Evolutionary conservation across 2,888 invertebrate genomes (phyloP).

Genomic region (Synanthedon tipuliformis): DNA sequence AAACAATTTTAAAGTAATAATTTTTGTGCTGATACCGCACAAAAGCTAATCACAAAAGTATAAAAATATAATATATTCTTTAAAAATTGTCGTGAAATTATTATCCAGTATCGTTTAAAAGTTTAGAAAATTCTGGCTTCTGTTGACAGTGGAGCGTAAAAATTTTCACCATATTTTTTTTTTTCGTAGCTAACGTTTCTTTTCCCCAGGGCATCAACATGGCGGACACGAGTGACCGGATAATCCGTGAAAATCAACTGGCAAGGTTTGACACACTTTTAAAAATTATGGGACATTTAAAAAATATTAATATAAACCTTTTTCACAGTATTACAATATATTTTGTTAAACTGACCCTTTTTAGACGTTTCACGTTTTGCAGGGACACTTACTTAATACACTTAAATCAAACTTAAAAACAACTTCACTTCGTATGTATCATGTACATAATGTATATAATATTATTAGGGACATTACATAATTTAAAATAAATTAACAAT

Average conservation of each 20-base stretch:
- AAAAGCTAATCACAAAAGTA: not conserved
- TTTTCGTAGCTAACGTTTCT: conserved; percentile 1
- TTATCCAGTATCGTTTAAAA: not conserved
- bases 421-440: too few species aligned
- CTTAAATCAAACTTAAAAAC: too few species aligned
- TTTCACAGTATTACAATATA: too few species aligned
- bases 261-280: conserved; percentile 5
- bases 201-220: conserved; percentile 3
- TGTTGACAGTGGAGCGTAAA: not conserved
- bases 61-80: not conserved
- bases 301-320: too few species aligned
- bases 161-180: not conserved
- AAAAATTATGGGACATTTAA: not conserved
- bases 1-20: not conserved
- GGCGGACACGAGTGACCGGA: conserved; percentile 9
- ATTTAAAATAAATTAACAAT: too few species aligned
- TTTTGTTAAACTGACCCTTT: too few species aligned
- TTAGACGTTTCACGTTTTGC: too few species aligned
- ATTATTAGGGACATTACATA: too few species aligned
- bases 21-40: not conserved
- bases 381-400: too few species aligned
- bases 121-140: not conserved
- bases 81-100: not conserved
- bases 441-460: too few species aligned
- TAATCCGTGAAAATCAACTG: conserved; percentile 20